Conservation (phyloP, 2,113 vertebrate genomes). For the Eupsittula cactorum region DNA sequence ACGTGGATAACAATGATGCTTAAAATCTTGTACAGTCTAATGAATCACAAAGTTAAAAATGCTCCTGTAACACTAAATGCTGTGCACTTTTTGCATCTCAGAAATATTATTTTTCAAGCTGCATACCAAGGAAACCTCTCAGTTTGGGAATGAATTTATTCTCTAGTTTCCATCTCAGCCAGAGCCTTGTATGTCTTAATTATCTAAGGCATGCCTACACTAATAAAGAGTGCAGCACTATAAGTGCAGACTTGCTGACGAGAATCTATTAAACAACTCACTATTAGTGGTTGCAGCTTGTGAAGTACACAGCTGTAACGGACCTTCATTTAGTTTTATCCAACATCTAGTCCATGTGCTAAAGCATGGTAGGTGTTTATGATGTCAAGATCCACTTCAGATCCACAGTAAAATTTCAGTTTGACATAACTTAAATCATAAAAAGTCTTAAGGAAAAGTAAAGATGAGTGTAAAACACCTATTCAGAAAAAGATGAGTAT, state of each 20-base stretch:
- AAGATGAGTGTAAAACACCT: neutral
- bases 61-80: neutral
- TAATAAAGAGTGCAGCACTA: neutral
- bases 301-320: neutral
- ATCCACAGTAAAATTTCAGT: neutral
- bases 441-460: neutral
- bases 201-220: neutral
- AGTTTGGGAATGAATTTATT: neutral
- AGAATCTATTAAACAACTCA: neutral
- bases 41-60: neutral
- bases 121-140: neutral
- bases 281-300: neutral
- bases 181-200: neutral
- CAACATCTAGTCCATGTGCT: neutral
- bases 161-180: neutral
- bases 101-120: neutral
- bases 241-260: neutral
- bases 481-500: neutral
- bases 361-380: neutral
- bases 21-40: neutral
- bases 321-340: neutral
- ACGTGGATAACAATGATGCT: neutral
- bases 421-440: neutral
- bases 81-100: neutral
- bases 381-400: neutral